A percentile compares a stretch with the other conserved stretches of the same genome.
phyloP scores from a whole-genome alignment of 2,888 invertebrate genomes.

The Adelognathus sp. region DNA sequence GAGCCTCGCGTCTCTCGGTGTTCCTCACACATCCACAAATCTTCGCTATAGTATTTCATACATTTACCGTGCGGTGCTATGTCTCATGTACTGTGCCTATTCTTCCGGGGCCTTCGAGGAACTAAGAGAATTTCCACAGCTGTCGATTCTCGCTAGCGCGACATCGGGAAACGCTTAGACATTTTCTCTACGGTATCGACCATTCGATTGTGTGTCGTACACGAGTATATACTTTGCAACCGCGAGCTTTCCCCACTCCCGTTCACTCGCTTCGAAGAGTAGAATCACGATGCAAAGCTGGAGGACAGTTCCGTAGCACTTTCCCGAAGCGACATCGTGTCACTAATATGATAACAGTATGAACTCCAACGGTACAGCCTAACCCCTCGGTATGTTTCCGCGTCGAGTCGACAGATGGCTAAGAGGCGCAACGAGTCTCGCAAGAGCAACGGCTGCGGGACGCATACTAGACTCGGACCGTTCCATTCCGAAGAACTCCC shows the following conservation, averaged over 20 bases:
- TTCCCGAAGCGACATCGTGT: background rate
- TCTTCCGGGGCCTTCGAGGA: slow-evolving; percentile 9
- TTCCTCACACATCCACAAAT: slow-evolving; percentile 35
- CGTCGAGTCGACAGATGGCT: no score
- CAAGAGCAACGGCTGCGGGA: no score
- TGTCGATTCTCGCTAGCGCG: slow-evolving; percentile 59
- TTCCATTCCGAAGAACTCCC: no score
- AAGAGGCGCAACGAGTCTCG: no score
- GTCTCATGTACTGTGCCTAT: slow-evolving; percentile 34
- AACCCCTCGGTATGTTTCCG: no score
- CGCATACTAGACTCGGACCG: no score
- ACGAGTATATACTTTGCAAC: slow-evolving; percentile 2
- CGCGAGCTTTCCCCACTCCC: slow-evolving; percentile 30
- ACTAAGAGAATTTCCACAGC: slow-evolving; percentile 56
- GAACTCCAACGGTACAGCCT: no score
- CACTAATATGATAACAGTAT: background rate
- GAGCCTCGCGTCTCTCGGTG: slow-evolving; percentile 2
- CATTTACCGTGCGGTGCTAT: slow-evolving; percentile 30
- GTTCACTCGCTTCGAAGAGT: slow-evolving; percentile 14
- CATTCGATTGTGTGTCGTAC: background rate
- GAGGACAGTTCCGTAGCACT: slow-evolving; percentile 11
- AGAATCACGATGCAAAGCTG: slow-evolving; percentile 14
- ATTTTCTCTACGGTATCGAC: slow-evolving; percentile 21
- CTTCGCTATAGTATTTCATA: slow-evolving; percentile 36
- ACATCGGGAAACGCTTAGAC: slow-evolving; percentile 54